Conservation (phyloP, 30 jellyfish, hydroid and myxozoan species). For the Aurelia aurita region DNA sequence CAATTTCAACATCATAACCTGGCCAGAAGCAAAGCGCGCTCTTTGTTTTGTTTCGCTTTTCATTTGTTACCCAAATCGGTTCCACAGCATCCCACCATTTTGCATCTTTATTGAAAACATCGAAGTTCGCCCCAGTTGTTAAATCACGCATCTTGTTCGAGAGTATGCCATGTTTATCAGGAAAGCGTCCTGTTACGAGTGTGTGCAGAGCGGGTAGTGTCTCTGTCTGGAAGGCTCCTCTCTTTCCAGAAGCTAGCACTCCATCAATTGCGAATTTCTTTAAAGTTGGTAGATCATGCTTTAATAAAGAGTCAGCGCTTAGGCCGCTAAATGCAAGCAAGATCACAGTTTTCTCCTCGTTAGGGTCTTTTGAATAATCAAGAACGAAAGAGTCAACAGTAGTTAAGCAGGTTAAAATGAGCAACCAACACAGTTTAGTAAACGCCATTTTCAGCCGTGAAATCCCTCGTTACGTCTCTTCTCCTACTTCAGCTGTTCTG, state of each 20-base stretch:
- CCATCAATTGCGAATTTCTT: constrained; percentile 72
- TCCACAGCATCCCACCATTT: constrained; percentile 94
- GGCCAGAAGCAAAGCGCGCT: constrained; percentile 99
- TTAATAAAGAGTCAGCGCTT: constrained; percentile 62
- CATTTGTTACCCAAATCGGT: constrained; percentile 94
- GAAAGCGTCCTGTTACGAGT: constrained; percentile 88
- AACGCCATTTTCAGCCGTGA: background rate
- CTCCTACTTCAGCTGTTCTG: too few species aligned
- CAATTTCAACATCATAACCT: constrained; percentile 71
- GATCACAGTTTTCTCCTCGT: constrained; percentile 72
- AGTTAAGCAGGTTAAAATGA: background rate
- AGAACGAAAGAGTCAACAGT: constrained; percentile 30
- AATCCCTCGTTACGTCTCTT: too few species aligned
- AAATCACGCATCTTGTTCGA: constrained; percentile 83
- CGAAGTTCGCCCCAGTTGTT: constrained; percentile 58
- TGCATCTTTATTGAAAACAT: constrained; percentile 55
- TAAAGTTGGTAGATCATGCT: constrained; percentile 63
- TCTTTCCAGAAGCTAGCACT: constrained; percentile 71
- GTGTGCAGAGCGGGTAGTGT: constrained; percentile 89
- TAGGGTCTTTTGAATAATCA: constrained; percentile 70
- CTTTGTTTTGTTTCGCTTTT: constrained; percentile 55
- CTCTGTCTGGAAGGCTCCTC: constrained; percentile 88
- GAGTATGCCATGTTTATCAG: constrained; percentile 93
- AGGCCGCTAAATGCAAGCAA: constrained; percentile 94
- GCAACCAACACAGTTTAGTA: background rate